Base-by-base conservation (phyloP, 2,888 invertebrate genomes). In the Acronicta aceris region DNA sequence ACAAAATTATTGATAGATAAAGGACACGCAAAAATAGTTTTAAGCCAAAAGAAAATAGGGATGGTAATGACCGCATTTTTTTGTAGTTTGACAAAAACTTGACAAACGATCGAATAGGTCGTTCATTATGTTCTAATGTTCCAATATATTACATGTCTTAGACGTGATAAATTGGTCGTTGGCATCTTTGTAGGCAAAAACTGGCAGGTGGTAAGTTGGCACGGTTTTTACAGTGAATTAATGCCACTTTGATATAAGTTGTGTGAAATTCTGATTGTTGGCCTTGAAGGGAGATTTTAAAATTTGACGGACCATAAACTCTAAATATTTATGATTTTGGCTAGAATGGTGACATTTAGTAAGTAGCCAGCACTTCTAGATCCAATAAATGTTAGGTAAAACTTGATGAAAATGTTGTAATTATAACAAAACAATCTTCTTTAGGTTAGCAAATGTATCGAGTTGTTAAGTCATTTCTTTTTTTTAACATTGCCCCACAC, bases 81-180 rank as follows among this genome's bases (percentile, higher is more conserved):
- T 63, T 58, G 27, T 30, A 65, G 79, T 56, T 46, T 40, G 74
- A 80, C 76, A 87, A 88, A 89, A 90, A 89, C 88, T 87, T 92
- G 92, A 92, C 89, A 89, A 89, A 93, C 87, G 90, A 86, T 81
- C 81, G 76, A 81, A 84, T 84, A 85, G 89, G 86, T 86, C 87
- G 89, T 89, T 92, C 91, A 91, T 93, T 92, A 90, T 92, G 83
- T 86, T 87, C 86, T 93, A 93, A 93, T 93, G 91, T 88, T 84
- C 89, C 89, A 89, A 93, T 93, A 93, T 90, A 92, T 92, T 90
- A 92, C 90, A 81, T 83, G 87, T 85, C 86, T 85, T 85, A 84
- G 88, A 80, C 74, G 76, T 84, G 83, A 92, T 92, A 92, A 92
- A 93, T 92, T 87, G 91, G 82, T 71, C 71, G 79, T 81, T 84